These are phyloP conservation scores for Archips crataeganus DNA, from an alignment of 2,888 invertebrate species.

Conservation along the genomic window DNA sequence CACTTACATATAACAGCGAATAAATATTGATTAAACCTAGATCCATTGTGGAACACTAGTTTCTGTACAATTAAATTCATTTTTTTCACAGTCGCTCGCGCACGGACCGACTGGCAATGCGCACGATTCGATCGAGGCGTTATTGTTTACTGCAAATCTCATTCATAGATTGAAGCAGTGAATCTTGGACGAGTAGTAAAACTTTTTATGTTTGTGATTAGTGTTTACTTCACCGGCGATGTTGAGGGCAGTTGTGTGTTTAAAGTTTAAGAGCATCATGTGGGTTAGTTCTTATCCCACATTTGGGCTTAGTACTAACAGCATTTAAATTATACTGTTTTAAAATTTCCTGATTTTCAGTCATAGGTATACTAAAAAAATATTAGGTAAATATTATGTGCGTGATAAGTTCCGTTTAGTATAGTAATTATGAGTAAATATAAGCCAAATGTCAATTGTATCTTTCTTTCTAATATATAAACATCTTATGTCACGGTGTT, in stretches of 20 bases:
- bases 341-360: no score
- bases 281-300: no score
- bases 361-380: no score
- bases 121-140: not conserved
- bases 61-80: conserved; percentile 77
- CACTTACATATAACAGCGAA: conserved; percentile 78
- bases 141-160: conserved; percentile 5
- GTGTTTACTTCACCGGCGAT: not conserved
- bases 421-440: no score
- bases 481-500: no score
- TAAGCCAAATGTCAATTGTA: no score
- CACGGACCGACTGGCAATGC: not conserved
- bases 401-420: no score
- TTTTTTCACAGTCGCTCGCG: conserved; percentile 45
- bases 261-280: not conserved
- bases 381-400: no score
- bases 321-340: no score
- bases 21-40: conserved; percentile 76
- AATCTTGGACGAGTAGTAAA: not conserved
- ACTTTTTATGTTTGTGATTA: not conserved
- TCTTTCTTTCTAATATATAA: no score
- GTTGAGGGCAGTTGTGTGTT: not conserved
- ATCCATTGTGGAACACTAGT: conserved; percentile 74
- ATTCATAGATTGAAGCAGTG: conserved; percentile 10
- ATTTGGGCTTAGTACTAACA: no score